These are phyloP conservation scores for Nesoenas mayeri DNA, from an alignment of 2,113 vertebrate species.

Conservation along the genomic window DNA sequence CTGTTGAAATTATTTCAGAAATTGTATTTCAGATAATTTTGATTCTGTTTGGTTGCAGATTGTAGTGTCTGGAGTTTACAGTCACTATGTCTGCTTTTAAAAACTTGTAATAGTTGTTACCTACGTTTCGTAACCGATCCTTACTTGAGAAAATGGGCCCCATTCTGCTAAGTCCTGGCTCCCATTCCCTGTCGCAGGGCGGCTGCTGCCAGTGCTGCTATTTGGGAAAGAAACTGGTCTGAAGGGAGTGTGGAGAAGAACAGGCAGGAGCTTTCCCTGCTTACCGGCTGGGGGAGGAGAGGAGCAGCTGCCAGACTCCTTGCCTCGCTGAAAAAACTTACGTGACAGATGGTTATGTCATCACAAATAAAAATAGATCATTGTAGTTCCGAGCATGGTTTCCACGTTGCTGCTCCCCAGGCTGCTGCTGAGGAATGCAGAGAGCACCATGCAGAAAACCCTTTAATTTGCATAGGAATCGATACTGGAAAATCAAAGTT, in stretches of 20 bases:
- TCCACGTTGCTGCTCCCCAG: not conserved
- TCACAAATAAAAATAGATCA: slow-evolving; percentile 24
- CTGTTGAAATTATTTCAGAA: not conserved
- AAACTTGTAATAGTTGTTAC: not conserved
- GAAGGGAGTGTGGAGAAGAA: not conserved
- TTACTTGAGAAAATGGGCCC: not conserved
- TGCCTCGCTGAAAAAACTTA: slow-evolving; percentile 3
- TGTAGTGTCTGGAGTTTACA: not conserved
- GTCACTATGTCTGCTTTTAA: not conserved
- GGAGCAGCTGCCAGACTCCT: not conserved
- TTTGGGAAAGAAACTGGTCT: not conserved
- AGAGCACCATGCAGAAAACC: not conserved
- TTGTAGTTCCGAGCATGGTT: not conserved
- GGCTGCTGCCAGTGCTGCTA: not conserved
- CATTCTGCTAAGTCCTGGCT: not conserved
- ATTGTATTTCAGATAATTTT: not conserved
- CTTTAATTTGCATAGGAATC: not conserved
- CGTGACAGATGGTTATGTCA: not conserved
- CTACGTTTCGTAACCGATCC: not conserved
- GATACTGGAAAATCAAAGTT: not conserved
- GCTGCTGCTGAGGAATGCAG: not conserved
- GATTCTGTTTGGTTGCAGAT: not conserved
- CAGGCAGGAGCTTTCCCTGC: not conserved
- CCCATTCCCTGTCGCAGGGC: not conserved
- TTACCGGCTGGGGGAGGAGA: not conserved